Evolutionary conservation across 2,888 invertebrate species (phyloP), one percentile per base, ranked within the genome.

Genomic region (Trichopria drosophilae): DNA sequence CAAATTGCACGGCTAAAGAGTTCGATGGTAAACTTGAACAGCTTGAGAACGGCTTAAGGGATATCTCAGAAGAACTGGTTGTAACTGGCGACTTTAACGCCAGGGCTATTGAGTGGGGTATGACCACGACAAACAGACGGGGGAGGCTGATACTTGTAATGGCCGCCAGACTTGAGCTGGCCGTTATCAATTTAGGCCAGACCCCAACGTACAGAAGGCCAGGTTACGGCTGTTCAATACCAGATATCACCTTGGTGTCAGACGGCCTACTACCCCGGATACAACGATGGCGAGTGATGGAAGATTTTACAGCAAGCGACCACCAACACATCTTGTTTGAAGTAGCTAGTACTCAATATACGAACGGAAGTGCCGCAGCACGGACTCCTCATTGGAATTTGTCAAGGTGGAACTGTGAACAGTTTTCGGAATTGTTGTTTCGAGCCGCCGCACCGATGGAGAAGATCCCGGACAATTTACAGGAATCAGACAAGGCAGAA

Each of bases 141-240:
- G 63, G 62, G 36, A 46, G 53, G 37, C 47, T 48, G 9, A 42
- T 59, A 9, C 19, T 60, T 40, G 63, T 64, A 36, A 59, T 60
- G 55, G 55, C 57, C 7, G 51, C 61, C 28, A 55, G 59, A 46
- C 29, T 52, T 12, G 53, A 49, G 9, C 48, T 61, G 13, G 23
- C 15, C 12, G 40, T 55, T 3, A 24, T 31, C 35, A 51, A 53
- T 23, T 31, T 24, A 3, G 54, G 57, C 26, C 19, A 40, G 9
- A 36, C 36, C 3, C 28, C 49, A 9, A 59, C 55, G 1, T 59
- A 45, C 51, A 28, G 52, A 34, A 39, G 53, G 20, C 45, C 53
- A 7, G 49, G 51, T 6, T 47, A 26, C 15, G 36, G 37, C 1
- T 24, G 31, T 7, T 39, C 50, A 2, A 57, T 57, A 15, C 55